Percentiles rank a stretch among this genome's conserved stretches.
Conservation (phyloP, 2,797 vertebrate species). For the Falco cherrug region DNA sequence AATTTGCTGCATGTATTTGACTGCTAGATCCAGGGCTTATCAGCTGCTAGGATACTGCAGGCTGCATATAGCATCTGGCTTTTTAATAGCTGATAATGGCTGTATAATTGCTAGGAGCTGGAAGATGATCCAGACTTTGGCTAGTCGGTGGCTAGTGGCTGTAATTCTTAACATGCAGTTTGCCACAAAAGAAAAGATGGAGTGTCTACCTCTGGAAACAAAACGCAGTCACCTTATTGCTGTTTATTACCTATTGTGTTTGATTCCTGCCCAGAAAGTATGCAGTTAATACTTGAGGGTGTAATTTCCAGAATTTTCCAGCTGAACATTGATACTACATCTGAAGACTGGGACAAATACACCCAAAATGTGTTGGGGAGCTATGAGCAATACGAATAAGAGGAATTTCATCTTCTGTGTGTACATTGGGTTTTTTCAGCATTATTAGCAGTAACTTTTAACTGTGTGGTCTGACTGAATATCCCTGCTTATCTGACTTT, state of each 20-base stretch:
- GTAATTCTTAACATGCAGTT: background rate
- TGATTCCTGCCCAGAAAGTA: background rate
- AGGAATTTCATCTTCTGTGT: background rate
- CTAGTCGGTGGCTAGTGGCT: background rate
- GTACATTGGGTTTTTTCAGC: background rate
- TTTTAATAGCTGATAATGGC: background rate
- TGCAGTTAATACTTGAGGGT: background rate
- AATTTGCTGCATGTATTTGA: background rate
- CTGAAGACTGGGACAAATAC: background rate
- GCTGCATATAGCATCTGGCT: background rate
- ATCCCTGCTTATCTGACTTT: background rate
- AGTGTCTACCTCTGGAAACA: background rate
- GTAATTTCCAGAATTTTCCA: background rate
- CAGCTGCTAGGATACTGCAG: constrained; percentile 11
- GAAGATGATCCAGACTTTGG: background rate
- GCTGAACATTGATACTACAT: background rate
- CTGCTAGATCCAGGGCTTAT: background rate
- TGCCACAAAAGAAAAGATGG: background rate
- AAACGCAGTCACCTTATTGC: background rate
- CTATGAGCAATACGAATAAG: accelerated
- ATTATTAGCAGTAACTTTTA: background rate
- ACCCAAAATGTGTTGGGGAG: background rate
- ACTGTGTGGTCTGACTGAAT: background rate
- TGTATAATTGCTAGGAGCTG: background rate
- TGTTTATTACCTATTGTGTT: background rate